Conservation (phyloP, 2,888 invertebrate species). For the Galeopsomyia nigrocyanea region DNA sequence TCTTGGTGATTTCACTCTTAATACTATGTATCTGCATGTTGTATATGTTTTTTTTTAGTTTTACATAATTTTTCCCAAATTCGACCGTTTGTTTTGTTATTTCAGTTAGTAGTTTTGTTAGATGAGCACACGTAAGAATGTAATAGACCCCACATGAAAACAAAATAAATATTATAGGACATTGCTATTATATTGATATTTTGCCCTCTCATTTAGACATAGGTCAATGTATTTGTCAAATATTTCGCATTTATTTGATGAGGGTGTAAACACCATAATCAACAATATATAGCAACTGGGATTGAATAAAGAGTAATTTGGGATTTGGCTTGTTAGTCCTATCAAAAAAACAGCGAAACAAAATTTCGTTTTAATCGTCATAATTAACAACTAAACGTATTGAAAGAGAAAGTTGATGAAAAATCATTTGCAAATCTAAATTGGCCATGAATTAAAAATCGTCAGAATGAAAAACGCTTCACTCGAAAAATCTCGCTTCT, state of each 20-base stretch:
- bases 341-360: conserved; percentile 49
- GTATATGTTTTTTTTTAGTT: too few species aligned
- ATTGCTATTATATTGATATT: conserved; percentile 68
- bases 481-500: conserved; percentile 65
- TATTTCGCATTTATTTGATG: conserved; percentile 58
- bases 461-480: conserved; percentile 61
- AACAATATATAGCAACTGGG: conserved; percentile 50
- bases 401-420: conserved; percentile 38
- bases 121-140: conserved; percentile 18
- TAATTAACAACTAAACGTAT: conserved; percentile 40
- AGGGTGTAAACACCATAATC: conserved; percentile 51
- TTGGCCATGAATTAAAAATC: conserved; percentile 61
- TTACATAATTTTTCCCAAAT: too few species aligned
- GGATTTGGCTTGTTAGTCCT: conserved; percentile 63
- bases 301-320: conserved; percentile 41
- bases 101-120: conserved; percentile 25
- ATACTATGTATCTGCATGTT: too few species aligned
- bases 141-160: conserved; percentile 33
- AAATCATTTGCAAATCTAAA: conserved; percentile 49
- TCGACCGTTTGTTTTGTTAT: too few species aligned
- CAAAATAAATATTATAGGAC: conserved; percentile 22
- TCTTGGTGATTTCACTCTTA: too few species aligned
- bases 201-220: conserved; percentile 67
- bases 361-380: conserved; percentile 3
- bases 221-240: conserved; percentile 58